Percentiles rank a stretch among this genome's conserved stretches.
Conservation (phyloP, 2,113 vertebrate genomes). For the Sakesphorus luctuosus region DNA sequence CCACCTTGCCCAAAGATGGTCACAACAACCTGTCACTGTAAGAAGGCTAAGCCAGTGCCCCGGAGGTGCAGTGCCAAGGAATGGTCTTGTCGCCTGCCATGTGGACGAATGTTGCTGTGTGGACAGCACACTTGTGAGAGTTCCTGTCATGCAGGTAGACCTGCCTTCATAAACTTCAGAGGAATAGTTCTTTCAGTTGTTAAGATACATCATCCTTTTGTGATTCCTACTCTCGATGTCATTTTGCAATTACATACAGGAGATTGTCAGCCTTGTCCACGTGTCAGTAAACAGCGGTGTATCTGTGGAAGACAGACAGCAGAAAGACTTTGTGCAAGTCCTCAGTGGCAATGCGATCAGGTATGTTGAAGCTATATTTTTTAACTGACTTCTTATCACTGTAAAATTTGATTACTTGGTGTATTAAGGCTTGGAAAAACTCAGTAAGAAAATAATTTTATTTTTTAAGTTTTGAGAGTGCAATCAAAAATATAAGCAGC, state of each 20-base stretch:
- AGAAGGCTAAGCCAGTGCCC: constrained; percentile 86
- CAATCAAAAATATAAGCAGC: neutral
- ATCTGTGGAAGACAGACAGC: constrained; percentile 83
- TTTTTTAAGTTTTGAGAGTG: neutral
- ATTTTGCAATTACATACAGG: constrained; percentile 63
- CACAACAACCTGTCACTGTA: constrained; percentile 86
- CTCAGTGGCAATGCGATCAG: constrained; percentile 87
- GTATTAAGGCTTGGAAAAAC: neutral
- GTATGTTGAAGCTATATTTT: constrained; percentile 61
- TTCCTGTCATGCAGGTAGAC: constrained; percentile 84
- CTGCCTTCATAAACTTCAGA: neutral
- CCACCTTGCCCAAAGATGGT: constrained; percentile 98
- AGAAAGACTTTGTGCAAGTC: constrained; percentile 88
- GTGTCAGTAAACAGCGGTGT: constrained; percentile 89
- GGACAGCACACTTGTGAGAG: constrained; percentile 86
- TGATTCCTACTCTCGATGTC: neutral
- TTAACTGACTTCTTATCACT: neutral
- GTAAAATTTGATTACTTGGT: neutral
- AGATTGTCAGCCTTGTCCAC: constrained; percentile 86
- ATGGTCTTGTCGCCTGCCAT: constrained; percentile 87
- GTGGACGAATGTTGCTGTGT: constrained; percentile 81
- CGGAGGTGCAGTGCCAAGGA: constrained; percentile 92
- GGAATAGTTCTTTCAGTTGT: neutral
- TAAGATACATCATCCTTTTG: neutral
- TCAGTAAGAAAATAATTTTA: neutral